Evolutionary conservation across 2,113 vertebrate genomes (phyloP), one percentile per base, ranked within the genome.

Genomic region (Garra rufa): DNA sequence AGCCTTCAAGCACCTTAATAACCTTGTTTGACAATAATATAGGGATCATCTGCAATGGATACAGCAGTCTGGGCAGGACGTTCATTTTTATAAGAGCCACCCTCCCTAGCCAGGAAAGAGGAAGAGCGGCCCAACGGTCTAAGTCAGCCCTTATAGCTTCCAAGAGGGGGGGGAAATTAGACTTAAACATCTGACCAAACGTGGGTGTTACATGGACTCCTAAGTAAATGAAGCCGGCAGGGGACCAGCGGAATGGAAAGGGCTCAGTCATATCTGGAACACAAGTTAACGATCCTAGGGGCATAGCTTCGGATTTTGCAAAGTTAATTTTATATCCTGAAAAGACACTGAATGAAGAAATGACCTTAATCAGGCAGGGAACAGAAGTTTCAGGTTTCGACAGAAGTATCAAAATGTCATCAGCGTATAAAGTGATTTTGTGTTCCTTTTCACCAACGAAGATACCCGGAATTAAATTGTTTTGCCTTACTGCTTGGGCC

Each of bases 261-360:
- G 57, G 57, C 8, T 80, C 77, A 59, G 55, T 9, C 15, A 1
- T 17, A 43, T 6, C 17, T 63, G 70, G 70, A 2, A 74, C 15
- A 81, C 19, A 65, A 2, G 55, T 44, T 44, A 65, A 15, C n/a
- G 78, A 81, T 34, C 59, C 59, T 21, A 81, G 21, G 14, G 63
- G 65, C 80, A 71, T 71, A 8, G 24, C 80, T 43, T 70, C 80
- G 50, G 65, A 82, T 46, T 70, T 82, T 70, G 80, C 46, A 11
- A 83, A 74, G 34, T 74, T 74, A 24, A 73, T 73, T 83, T 83
- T 83, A 26, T 83, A 83, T 4, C 81, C 69, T 24, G 81, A 74
- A 11, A 83, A 59, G 14, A 8, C 15, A 48, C 34, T 38, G 46
- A 83, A 57, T 41, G 30, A n/a, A 17, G 81, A 71, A 34, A 34